Base-by-base conservation (phyloP, 2,113 vertebrate species). In the Orycteropus afer region DNA sequence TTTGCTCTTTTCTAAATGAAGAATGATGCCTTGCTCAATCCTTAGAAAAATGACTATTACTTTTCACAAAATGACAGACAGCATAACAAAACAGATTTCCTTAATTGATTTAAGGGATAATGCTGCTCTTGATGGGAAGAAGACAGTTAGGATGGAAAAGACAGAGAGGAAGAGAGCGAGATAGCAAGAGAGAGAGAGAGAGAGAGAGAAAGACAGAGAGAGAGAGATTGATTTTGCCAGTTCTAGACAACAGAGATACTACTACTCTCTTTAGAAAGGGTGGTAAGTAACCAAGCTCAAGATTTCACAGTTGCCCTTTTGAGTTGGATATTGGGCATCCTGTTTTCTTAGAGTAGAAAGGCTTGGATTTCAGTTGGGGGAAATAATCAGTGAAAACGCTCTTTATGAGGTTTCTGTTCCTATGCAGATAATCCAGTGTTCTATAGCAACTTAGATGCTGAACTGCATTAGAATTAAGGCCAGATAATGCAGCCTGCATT, bases 401-500 rank as follows among this genome's bases (percentile, higher is more conserved):
- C 12, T 77, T 89, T 67, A 17, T 25, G 32, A 88, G 13, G 4
- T 88, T 95, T 80, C 91, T 7, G 78, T 92, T 94, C 42, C 37
- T 37, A 32, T 67, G 78, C 5, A 95, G 74, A 96, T 93, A 80
- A 95, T 47, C n/a, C n/a, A 79, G 3, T 73, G 2, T 67, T 96
- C 83, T 96, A 76, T 73, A 84, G 32, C 94, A 93, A 87, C 83
- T 83, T 84, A 93, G 27, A 69, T 2, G 17, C 63, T 85, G 51
- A 97, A 95, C 14, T 40, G 12, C 59, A 88, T 93, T 82, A 47
- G 1, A 85, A 83, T 85, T 47, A 94, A 92, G 61, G 40, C 69
- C 61, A 76, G 45, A 93, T 93, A 96, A 81, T 51, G 20, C 4
- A 94, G 57, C 22, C 74, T 93, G 76, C 18, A 93, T 89, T 90